phyloP scores from a whole-genome alignment of 2,888 invertebrate genomes.

The Mesorhabditis sp. region DNA sequence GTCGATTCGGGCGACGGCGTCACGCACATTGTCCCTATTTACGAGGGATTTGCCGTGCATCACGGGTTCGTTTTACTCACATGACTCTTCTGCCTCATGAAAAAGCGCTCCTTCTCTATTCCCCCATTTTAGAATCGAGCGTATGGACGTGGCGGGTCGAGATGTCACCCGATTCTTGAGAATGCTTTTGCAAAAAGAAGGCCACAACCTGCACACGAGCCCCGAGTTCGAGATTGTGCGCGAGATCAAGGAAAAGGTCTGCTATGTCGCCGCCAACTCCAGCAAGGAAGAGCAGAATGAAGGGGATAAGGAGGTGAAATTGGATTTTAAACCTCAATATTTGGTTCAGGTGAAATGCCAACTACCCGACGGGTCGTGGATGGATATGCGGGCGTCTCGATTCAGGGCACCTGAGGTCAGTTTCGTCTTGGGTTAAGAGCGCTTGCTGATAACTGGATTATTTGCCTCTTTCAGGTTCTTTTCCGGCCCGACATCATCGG shows the following conservation, averaged over 20 bases:
- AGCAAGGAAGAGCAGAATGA: constrained; percentile 77
- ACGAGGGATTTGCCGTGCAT: constrained; percentile 95
- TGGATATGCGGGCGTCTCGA: constrained; percentile 89
- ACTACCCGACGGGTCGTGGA: constrained; percentile 86
- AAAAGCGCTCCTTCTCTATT: too few species aligned
- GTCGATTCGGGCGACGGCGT: constrained; percentile 98
- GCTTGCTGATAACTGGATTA: background rate
- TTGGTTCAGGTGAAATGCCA: constrained; percentile 66
- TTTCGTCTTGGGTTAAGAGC: background rate
- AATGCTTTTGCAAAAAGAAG: constrained; percentile 88
- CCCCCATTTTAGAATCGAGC: constrained; percentile 71
- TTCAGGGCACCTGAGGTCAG: constrained; percentile 84
- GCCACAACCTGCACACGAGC: constrained; percentile 88
- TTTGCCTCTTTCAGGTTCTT: constrained; percentile 72
- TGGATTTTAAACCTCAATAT: background rate
- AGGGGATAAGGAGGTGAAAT: constrained; percentile 1
- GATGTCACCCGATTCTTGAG: constrained; percentile 89
- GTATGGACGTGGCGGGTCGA: constrained; percentile 93
- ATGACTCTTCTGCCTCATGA: background rate
- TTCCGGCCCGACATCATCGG: constrained; percentile 96
- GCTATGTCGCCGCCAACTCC: constrained; percentile 89
- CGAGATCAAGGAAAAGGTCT: constrained; percentile 84
- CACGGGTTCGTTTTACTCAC: constrained; percentile 67
- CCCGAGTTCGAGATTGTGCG: constrained; percentile 96
- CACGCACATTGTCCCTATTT: constrained; percentile 98